A percentile compares a stretch with the other conserved stretches of the same genome.
phyloP scores from a whole-genome alignment of 2,113 vertebrate genomes.

The Meriones unguiculatus region DNA sequence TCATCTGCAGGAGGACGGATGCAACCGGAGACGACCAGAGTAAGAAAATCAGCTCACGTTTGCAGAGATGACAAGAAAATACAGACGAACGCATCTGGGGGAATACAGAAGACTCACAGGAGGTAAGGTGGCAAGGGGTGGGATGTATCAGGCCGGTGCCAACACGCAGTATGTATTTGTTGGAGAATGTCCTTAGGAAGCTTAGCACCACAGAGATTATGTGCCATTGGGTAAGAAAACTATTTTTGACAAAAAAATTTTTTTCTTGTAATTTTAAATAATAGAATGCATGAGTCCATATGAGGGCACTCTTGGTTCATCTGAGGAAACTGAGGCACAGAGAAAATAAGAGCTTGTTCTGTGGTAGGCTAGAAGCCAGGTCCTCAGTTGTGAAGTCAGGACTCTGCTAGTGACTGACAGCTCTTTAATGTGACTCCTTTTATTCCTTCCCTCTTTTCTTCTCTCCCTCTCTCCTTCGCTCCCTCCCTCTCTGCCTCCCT shows the following conservation, averaged over 20 bases:
- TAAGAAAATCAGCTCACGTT: background rate
- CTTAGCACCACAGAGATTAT: background rate
- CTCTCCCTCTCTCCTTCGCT: background rate
- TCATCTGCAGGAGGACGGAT: background rate
- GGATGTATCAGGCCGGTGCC: background rate
- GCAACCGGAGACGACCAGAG: background rate
- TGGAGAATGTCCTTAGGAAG: background rate
- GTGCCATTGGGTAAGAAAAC: background rate
- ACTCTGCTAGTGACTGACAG: background rate
- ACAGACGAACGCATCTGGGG: background rate
- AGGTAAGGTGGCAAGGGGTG: fast-evolving
- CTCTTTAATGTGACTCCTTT: background rate
- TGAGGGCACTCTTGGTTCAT: background rate
- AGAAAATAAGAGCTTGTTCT: background rate
- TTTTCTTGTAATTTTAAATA: background rate
- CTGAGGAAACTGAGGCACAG: background rate
- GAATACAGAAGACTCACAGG: background rate
- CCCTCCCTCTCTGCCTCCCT: background rate
- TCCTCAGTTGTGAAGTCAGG: background rate
- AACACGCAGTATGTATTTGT: background rate
- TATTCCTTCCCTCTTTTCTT: background rate
- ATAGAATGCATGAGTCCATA: background rate
- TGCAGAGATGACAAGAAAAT: background rate
- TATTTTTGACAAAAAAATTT: background rate
- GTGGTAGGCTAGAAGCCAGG: background rate